Conservation (phyloP, 2,113 vertebrate species). For the Lanius ludovicianus region DNA sequence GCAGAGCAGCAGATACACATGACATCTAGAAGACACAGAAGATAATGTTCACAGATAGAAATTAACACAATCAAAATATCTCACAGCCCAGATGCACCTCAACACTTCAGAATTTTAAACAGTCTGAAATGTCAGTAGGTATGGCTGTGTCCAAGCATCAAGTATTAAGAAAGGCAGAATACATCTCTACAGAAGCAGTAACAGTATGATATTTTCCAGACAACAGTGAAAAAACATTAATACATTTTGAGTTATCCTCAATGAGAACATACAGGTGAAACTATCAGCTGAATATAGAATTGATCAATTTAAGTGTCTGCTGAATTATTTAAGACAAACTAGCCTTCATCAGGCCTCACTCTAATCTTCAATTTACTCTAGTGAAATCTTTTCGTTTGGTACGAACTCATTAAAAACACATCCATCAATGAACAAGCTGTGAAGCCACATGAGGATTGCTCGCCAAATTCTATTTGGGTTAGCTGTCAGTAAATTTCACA, state of each 20-base stretch:
- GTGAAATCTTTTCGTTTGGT: constrained; percentile 34
- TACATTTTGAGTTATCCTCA: neutral
- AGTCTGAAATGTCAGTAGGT: neutral
- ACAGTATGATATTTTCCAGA: neutral
- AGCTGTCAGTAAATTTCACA: constrained; percentile 7
- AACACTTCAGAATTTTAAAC: neutral
- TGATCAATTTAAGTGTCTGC: constrained; percentile 43
- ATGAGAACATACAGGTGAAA: constrained; percentile 14
- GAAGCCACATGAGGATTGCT: constrained; percentile 14
- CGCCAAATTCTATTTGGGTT: constrained; percentile 46
- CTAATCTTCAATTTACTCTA: constrained; percentile 60
- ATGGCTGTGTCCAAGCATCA: neutral
- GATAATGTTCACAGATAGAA: neutral
- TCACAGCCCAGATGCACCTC: neutral
- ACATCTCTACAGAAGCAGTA: neutral
- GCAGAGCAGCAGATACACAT: neutral
- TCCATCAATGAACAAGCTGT: constrained; percentile 35
- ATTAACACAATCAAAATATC: neutral
- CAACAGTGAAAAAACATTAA: neutral
- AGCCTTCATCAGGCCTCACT: constrained; percentile 30
- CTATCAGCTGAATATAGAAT: constrained; percentile 32
- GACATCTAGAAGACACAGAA: neutral
- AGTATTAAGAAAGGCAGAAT: neutral
- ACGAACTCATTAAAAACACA: constrained; percentile 56
- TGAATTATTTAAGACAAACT: constrained; percentile 56